Conservation (phyloP, 2,113 vertebrate genomes). For the Pangasianodon gigas region DNA sequence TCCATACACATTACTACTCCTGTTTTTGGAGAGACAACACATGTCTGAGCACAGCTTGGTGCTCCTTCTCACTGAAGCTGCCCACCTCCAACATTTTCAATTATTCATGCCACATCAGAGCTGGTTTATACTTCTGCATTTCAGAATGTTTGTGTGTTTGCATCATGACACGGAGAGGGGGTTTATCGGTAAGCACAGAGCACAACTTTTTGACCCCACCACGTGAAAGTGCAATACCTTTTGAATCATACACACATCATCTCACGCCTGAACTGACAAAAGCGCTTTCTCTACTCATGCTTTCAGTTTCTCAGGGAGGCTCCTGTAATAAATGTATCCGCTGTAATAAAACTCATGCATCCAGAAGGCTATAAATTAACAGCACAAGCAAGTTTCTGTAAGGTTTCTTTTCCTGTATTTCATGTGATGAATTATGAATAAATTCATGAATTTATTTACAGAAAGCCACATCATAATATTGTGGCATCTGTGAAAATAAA, state of each 20-base stretch:
- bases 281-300: neutral
- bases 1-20: constrained; percentile 54
- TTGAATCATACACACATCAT: neutral
- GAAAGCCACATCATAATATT: neutral
- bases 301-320: neutral
- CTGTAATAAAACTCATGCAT: neutral
- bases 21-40: constrained; percentile 39
- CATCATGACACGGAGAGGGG: neutral
- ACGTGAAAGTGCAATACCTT: neutral
- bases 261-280: neutral
- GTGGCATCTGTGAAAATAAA: constrained; percentile 3
- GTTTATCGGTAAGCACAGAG: neutral
- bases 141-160: neutral
- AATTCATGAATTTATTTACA: neutral
- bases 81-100: constrained; percentile 43
- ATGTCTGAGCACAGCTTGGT: constrained; percentile 48
- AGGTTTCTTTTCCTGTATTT: neutral
- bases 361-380: neutral
- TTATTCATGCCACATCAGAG: constrained; percentile 34
- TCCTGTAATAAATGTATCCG: neutral
- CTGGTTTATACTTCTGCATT: neutral
- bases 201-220: neutral
- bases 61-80: constrained; percentile 48
- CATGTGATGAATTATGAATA: neutral
- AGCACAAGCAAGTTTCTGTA: neutral